Evolutionary conservation across 2,888 invertebrate species (phyloP).

Genomic region (Harpagoxenus sublaevis): DNA sequence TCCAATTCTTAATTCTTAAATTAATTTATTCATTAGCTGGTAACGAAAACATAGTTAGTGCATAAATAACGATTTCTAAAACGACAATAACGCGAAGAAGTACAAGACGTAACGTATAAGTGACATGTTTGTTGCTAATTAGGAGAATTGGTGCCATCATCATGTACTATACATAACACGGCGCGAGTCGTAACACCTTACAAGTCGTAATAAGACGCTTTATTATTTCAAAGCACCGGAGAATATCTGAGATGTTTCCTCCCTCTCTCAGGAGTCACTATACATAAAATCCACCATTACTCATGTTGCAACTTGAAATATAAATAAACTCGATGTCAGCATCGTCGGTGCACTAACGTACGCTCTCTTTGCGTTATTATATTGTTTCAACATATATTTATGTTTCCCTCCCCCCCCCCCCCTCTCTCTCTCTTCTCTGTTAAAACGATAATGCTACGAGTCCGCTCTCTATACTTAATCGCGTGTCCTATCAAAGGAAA

Average conservation of each 20-base stretch:
- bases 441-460: not conserved
- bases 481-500: slow-evolving; percentile 5
- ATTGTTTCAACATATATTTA: slow-evolving; percentile 2
- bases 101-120: not conserved
- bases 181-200: slow-evolving; percentile 21
- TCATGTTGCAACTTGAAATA: slow-evolving; percentile 44
- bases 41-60: not conserved
- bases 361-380: slow-evolving; percentile 16
- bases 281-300: slow-evolving; percentile 50
- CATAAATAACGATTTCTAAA: not conserved
- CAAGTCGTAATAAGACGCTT: slow-evolving; percentile 45
- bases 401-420: not conserved
- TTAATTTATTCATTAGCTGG: slow-evolving; percentile 1
- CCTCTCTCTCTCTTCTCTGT: not conserved
- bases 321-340: slow-evolving; percentile 48
- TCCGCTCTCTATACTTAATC: not conserved
- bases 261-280: slow-evolving; percentile 5
- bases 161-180: not conserved
- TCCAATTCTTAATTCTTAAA: not conserved
- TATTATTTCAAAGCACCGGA: slow-evolving; percentile 38
- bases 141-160: slow-evolving; percentile 16
- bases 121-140: slow-evolving; percentile 42
- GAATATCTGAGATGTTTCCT: not conserved
- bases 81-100: not conserved
- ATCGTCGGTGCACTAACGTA: slow-evolving; percentile 9